phyloP scores from a whole-genome alignment of 2,888 invertebrate genomes.

The Lasius fuliginosus region DNA sequence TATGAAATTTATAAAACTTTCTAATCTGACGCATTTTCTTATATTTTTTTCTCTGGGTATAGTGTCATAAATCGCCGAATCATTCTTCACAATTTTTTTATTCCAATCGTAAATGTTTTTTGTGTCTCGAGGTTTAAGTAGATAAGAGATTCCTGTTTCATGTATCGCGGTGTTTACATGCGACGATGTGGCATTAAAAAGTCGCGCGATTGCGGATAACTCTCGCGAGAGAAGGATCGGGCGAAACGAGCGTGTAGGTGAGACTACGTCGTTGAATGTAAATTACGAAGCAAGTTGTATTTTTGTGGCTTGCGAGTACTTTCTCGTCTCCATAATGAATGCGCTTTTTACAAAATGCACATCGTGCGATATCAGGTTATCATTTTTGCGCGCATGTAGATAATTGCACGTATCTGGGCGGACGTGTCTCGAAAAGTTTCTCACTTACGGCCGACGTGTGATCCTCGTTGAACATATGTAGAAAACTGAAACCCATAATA shows the following conservation, averaged over 20 bases:
- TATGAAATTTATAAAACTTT: background rate
- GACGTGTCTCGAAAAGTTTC: slow-evolving; percentile 22
- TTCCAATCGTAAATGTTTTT: slow-evolving; percentile 17
- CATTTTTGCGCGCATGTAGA: slow-evolving; percentile 4
- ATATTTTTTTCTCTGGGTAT: background rate
- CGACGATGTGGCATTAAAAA: slow-evolving; percentile 14
- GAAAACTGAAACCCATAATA: slow-evolving; percentile 30
- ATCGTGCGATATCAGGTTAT: slow-evolving; percentile 20
- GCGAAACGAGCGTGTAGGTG: slow-evolving; percentile 57
- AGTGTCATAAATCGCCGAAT: background rate
- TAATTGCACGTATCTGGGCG: slow-evolving; percentile 16
- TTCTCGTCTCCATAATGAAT: slow-evolving; percentile 19
- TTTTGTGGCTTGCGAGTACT: slow-evolving; percentile 71
- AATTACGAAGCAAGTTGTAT: slow-evolving; percentile 75
- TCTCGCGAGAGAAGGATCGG: slow-evolving; percentile 55
- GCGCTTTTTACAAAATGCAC: slow-evolving; percentile 26
- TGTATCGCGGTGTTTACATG: slow-evolving; percentile 24
- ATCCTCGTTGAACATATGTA: slow-evolving; percentile 10
- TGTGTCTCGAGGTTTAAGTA: slow-evolving; percentile 25
- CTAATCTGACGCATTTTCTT: background rate
- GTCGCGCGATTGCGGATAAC: slow-evolving; percentile 31
- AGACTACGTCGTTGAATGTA: slow-evolving; percentile 74
- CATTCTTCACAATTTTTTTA: slow-evolving; percentile 4
- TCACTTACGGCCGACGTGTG: background rate
- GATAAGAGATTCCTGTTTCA: background rate